A percentile compares a stretch with the other conserved stretches of the same genome.
phyloP scores from a whole-genome alignment of 2,113 vertebrate species.

The Hippolais icterina region DNA sequence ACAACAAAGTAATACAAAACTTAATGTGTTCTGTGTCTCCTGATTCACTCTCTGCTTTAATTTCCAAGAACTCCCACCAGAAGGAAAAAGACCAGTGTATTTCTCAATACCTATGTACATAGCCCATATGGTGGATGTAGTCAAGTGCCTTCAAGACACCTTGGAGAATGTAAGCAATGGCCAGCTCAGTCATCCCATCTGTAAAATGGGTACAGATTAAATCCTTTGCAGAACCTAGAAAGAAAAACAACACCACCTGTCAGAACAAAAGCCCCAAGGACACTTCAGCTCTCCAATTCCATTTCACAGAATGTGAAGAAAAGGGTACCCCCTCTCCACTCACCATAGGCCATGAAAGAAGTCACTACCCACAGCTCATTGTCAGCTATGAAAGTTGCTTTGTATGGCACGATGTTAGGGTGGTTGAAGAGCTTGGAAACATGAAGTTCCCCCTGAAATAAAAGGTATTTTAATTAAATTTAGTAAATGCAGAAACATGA shows the following conservation, averaged over 20 bases:
- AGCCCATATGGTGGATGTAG: constrained; percentile 99
- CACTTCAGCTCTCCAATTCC: neutral
- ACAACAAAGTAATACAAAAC: neutral
- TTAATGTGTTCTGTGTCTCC: neutral
- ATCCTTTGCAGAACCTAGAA: constrained; percentile 92
- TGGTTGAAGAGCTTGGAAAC: constrained; percentile 97
- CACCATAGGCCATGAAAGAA: constrained; percentile 97
- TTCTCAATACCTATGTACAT: constrained; percentile 87
- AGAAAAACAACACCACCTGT: neutral
- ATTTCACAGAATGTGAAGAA: neutral
- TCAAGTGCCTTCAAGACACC: constrained; percentile 91
- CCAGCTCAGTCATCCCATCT: constrained; percentile 92
- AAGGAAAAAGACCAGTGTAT: neutral
- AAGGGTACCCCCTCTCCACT: neutral
- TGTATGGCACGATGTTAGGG: constrained; percentile 92
- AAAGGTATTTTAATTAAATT: neutral
- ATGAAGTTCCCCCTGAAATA: constrained; percentile 79
- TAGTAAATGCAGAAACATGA: neutral
- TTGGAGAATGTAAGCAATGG: constrained; percentile 92
- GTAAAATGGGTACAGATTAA: constrained; percentile 92
- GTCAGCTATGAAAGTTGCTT: constrained; percentile 91
- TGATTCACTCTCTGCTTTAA: neutral
- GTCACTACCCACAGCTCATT: constrained; percentile 98
- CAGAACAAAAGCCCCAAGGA: neutral
- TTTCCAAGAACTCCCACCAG: neutral